Evolutionary conservation across 2,888 invertebrate species (phyloP), one percentile per base, ranked within the genome.

Genomic region (Amblyjoppa proteus): DNA sequence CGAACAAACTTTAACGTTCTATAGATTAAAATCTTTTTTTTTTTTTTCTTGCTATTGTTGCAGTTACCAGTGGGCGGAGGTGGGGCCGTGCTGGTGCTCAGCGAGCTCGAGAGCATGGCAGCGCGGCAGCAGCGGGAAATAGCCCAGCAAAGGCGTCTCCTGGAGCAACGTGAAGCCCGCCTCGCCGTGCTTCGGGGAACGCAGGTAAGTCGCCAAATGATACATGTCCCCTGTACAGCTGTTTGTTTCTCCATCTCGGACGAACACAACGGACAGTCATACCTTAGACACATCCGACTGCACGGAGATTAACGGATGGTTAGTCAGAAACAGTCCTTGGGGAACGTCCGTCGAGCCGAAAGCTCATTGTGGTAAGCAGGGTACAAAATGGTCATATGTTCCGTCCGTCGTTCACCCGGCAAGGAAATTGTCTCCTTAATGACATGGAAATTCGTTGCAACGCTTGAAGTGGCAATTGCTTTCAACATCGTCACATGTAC

Each of bases 21-120:
- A 70, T 49, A 3, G 13, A 53, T 31, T 51, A 5, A 64, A 45
- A 41, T 41, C 2, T 16, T 45, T n/a, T 34, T 13, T 45, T n/a
- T 34, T 13, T 31, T 9, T 64, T 11, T 74, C 74, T 64, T 38
- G 28, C 58, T 74, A 25, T 81, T 90, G 85, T 96, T 96, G 89
- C 95, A 97, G 97, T 96, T 97, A 97, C 97, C 97, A 92, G 94
- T 94, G 92, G 94, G 94, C 91, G 94, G 93, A 96, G 97, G 97
- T 96, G 97, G 97, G 95, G 97, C 97, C 96, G 97, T 97, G 97
- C 96, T 97, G 96, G 97, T 97, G 94, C 96, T 98, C 96, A 97
- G 97, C 95, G 99, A 99, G 96, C 97, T 99, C 96, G 98, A 98
- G 96, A 98, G 98, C 95, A 99, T 99, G 98, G 99, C 99, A 94